Percentiles rank a stretch among this genome's conserved stretches.
Evolutionary conservation across 2,888 invertebrate species (phyloP).

Genomic region (Acanthopleura granulata): DNA sequence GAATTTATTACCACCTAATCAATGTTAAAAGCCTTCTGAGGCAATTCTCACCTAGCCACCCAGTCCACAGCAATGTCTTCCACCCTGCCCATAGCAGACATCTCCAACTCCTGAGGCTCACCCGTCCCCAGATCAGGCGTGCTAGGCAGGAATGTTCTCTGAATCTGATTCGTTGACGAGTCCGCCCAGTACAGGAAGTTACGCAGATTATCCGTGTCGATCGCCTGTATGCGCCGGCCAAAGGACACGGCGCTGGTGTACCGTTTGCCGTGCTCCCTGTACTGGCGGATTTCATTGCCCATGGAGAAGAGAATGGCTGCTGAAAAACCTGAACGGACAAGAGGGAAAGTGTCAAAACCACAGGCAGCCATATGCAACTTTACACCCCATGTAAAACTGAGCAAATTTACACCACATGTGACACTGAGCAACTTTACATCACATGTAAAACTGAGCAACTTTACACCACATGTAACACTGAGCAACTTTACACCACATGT

Average conservation of each 20-base stretch:
- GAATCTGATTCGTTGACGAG: conserved; percentile 89
- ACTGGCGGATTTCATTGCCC: conserved; percentile 82
- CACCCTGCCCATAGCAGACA: conserved; percentile 76
- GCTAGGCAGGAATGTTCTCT: conserved; percentile 87
- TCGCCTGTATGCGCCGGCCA: conserved; percentile 90
- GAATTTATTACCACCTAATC: not conserved
- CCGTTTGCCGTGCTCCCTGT: conserved; percentile 54
- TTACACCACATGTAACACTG: no score
- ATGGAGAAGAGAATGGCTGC: conserved; percentile 76
- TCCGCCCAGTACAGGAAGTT: conserved; percentile 91
- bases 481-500: no score
- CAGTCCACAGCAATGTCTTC: conserved; percentile 94
- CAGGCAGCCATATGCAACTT: no score
- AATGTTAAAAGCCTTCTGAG: not conserved
- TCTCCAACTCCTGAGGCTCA: conserved; percentile 89
- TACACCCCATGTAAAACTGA: no score
- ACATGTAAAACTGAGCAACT: no score
- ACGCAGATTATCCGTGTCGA: conserved; percentile 87
- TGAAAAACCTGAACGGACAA: not conserved
- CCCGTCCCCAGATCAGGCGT: conserved; percentile 73
- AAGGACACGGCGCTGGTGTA: conserved; percentile 80
- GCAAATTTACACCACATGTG: no score
- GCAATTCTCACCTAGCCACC: conserved; percentile 76
- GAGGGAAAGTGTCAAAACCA: no score
- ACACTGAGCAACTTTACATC: no score